Evolutionary conservation across 2,797 vertebrate species (phyloP), one percentile per base, ranked within the genome.

Genomic region (Trichosurus vulpecula): DNA sequence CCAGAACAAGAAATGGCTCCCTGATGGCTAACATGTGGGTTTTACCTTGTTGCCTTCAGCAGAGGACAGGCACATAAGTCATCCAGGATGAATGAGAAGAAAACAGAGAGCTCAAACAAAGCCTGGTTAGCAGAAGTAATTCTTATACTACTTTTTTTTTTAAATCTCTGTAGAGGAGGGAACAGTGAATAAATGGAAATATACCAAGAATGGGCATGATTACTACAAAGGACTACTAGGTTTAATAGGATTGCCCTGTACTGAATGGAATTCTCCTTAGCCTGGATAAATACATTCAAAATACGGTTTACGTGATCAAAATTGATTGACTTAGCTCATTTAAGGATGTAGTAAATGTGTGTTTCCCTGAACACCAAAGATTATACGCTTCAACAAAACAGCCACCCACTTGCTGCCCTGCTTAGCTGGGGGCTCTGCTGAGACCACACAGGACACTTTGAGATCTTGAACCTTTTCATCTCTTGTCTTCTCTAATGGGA

Each of bases 11-110:
- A 98, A 99, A 99, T 98, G 97, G 96, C 97, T 52, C 96, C 97
- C 98, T 99, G 99, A 99, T 99, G 98, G 98, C 98, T 98, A 99
- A 98, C 99, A 99, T 98, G 98, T 99, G 99, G 97, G 97, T 98
- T 98, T 98, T 93, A 94, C 97, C 98, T 98, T 98, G 92, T 96
- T 98, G 96, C 74, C 94, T 56, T 93, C 94, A 91, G 57, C 94
- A 97, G 97, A 97, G 89, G 90, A 97, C 87, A 97, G 90, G 66
- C 93, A 92, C 55, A 93, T 98, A 98, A 96, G 95, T 97, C 95
- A 97, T 96, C 95, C 96, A 95, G 92, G 96, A 94, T 97, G 98
- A 95, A 92, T 58, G 94, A 97, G 97, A 94, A 96, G 95, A 96
- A 92, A 90, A 97, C 94, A 96, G 52, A 96, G 52, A 93, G 96